Conservation (phyloP, 1,140 invertebrate species). For the Papilio polyxenes region DNA sequence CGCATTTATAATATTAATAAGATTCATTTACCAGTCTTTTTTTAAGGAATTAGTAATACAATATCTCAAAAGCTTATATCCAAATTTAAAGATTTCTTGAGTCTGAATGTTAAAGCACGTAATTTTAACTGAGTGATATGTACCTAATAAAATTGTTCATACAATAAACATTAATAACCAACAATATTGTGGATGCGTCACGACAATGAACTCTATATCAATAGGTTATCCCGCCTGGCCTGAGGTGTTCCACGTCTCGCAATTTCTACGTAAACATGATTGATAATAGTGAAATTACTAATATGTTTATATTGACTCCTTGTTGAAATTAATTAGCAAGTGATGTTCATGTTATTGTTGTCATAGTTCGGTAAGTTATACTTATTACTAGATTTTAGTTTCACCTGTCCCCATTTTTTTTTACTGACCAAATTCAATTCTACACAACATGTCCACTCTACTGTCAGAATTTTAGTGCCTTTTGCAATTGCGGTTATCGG, state of each 20-base stretch:
- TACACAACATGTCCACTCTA: too few species aligned
- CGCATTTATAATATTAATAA: too few species aligned
- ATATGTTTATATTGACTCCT: neutral
- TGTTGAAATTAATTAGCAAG: neutral
- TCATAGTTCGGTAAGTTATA: neutral
- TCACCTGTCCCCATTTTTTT: neutral
- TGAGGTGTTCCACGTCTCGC: constrained; percentile 45
- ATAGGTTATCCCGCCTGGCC: constrained; percentile 47
- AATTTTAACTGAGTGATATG: neutral
- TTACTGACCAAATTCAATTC: neutral
- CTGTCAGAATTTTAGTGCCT: too few species aligned
- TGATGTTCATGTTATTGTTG: neutral
- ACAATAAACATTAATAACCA: neutral
- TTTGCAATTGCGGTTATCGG: too few species aligned
- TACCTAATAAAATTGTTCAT: neutral
- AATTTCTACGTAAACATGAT: constrained; percentile 38
- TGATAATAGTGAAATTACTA: neutral
- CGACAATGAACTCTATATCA: constrained; percentile 51
- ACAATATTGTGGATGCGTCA: constrained; percentile 43
- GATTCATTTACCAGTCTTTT: too few species aligned
- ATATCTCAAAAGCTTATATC: too few species aligned
- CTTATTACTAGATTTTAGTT: neutral
- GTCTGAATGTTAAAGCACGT: neutral
- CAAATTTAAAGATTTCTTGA: neutral
- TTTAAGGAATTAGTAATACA: too few species aligned